Conservation (phyloP, 1,140 invertebrate genomes). For the Drosophila ohnishii region DNA sequence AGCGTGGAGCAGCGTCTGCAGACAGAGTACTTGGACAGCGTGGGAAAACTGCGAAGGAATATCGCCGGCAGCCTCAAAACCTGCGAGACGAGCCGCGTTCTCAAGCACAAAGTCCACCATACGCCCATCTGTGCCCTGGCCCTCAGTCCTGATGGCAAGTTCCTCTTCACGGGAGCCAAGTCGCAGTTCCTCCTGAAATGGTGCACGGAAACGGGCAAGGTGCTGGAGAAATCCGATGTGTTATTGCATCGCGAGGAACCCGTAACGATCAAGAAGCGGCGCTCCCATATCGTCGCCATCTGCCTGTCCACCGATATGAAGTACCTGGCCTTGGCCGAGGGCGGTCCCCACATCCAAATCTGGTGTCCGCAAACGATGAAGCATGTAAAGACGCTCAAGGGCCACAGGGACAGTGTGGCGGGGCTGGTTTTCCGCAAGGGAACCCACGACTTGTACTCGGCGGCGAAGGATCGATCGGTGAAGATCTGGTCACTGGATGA, state of each 20-base stretch:
- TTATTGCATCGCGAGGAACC: conserved; percentile 84
- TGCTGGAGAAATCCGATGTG: conserved; percentile 68
- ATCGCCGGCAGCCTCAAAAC: conserved; percentile 88
- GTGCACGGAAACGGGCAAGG: conserved; percentile 83
- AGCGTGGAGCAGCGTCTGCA: conserved; percentile 89
- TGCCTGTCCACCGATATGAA: conserved; percentile 93
- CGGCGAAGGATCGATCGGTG: conserved; percentile 92
- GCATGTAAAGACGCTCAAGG: conserved; percentile 91
- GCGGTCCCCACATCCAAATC: conserved; percentile 90
- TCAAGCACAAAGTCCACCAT: conserved; percentile 90
- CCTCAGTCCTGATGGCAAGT: conserved; percentile 89
- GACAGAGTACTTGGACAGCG: conserved; percentile 93
- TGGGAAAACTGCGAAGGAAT: conserved; percentile 89
- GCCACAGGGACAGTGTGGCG: conserved; percentile 89
- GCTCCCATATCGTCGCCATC: conserved; percentile 86
- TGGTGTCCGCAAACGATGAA: conserved; percentile 92
- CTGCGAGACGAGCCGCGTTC: conserved; percentile 83
- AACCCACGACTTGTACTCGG: conserved; percentile 95
- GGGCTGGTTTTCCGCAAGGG: conserved; percentile 93
- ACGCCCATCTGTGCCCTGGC: conserved; percentile 92
- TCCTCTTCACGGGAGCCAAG: conserved; percentile 93
- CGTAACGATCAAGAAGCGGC: conserved; percentile 83
- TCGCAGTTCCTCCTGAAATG: conserved; percentile 95
- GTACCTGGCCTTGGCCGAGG: conserved; percentile 92
- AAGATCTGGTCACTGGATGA: conserved; percentile 98